Conservation (phyloP, 1,140 invertebrate species). For the Diorhabda sublineata region DNA sequence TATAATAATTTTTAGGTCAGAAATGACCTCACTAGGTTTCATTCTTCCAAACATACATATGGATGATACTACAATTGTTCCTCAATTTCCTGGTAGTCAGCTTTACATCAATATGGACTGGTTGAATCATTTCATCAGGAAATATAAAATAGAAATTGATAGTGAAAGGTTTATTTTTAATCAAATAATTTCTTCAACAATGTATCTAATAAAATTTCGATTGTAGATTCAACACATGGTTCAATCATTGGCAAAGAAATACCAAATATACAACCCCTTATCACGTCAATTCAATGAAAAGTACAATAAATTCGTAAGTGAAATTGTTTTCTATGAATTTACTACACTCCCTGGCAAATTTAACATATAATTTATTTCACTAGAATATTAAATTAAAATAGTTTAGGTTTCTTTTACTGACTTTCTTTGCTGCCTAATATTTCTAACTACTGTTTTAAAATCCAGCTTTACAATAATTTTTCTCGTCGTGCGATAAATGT, state of each 20-base stretch:
- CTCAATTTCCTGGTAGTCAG: background rate
- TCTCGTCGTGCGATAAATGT: no score
- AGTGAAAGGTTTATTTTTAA: background rate
- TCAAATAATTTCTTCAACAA: background rate
- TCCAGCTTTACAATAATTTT: no score
- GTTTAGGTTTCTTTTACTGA: no score
- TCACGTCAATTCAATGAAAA: no score
- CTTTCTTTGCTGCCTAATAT: no score
- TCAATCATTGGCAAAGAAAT: constrained; percentile 48
- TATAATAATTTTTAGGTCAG: background rate
- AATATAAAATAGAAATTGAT: constrained; percentile 4
- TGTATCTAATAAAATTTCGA: background rate
- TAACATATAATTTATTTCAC: no score
- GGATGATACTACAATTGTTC: background rate
- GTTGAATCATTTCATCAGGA: background rate
- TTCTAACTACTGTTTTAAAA: no score
- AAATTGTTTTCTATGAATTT: no score
- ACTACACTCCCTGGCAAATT: no score
- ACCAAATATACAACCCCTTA: no score
- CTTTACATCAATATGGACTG: background rate
- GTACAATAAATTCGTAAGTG: no score
- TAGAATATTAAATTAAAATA: no score
- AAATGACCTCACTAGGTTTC: background rate
- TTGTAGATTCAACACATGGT: constrained; percentile 62
- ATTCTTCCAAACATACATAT: background rate